Evolutionary conservation across 2,888 invertebrate species (phyloP).

Genomic region (Oscheius sp.): DNA sequence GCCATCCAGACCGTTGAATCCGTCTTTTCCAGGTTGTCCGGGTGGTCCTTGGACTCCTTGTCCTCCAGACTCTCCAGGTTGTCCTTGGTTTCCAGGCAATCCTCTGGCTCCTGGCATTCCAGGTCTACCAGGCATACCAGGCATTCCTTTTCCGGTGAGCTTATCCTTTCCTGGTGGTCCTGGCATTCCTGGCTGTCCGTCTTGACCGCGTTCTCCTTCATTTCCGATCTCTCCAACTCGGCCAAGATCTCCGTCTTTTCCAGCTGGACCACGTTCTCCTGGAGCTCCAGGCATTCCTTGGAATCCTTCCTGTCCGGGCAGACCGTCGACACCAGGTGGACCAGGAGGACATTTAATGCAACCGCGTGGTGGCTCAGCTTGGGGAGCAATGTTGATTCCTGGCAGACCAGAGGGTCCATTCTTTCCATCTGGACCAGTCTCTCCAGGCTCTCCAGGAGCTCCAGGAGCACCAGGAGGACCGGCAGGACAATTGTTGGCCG

Average conservation of each 20-base stretch:
- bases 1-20: constrained; percentile 58
- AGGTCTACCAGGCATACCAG: constrained; percentile 52
- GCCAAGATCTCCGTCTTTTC: constrained; percentile 55
- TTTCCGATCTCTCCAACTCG: constrained; percentile 52
- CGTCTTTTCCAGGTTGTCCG: constrained; percentile 58
- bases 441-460: constrained; percentile 58
- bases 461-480: constrained; percentile 61
- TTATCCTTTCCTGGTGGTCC: constrained; percentile 40
- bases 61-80: constrained; percentile 51
- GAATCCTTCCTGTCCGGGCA: constrained; percentile 49
- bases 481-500: constrained; percentile 54
- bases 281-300: constrained; percentile 53
- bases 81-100: constrained; percentile 53
- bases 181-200: constrained; percentile 38
- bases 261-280: constrained; percentile 51
- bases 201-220: constrained; percentile 42
- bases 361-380: constrained; percentile 50
- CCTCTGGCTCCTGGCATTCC: constrained; percentile 55
- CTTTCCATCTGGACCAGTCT: constrained; percentile 57
- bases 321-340: constrained; percentile 50
- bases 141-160: constrained; percentile 55
- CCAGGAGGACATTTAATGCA: constrained; percentile 61
- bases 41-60: constrained; percentile 53
- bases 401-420: constrained; percentile 57
- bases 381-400: constrained; percentile 52